Evolutionary conservation across 2,113 vertebrate genomes (phyloP).

Genomic region (Toxotes chatareus): DNA sequence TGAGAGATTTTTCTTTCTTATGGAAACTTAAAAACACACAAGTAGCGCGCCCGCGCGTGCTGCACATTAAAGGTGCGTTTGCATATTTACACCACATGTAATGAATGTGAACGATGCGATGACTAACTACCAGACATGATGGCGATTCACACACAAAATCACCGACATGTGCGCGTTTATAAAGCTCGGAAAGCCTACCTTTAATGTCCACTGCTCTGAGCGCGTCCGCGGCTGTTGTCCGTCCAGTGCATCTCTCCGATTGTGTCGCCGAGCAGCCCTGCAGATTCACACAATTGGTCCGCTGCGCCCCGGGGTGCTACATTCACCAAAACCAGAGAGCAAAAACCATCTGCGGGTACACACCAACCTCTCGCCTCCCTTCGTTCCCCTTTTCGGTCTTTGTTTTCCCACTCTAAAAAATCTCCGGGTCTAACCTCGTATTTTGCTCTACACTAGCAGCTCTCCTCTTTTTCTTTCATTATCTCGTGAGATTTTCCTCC

Average conservation of each 20-base stretch:
- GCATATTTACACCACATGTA: slow-evolving; percentile 40
- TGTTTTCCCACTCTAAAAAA: slow-evolving; percentile 46
- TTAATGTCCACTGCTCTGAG: slow-evolving; percentile 68
- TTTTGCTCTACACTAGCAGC: slow-evolving; percentile 67
- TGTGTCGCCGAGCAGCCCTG: slow-evolving; percentile 74
- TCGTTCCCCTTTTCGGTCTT: slow-evolving; percentile 20
- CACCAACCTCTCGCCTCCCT: not conserved
- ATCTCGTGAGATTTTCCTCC: slow-evolving; percentile 85
- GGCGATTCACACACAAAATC: not conserved
- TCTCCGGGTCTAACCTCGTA: slow-evolving; percentile 53
- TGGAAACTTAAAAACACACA: slow-evolving; percentile 61
- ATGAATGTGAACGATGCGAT: slow-evolving; percentile 5
- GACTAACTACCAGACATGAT: slow-evolving; percentile 2
- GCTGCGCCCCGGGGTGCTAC: slow-evolving; percentile 72
- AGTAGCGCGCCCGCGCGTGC: slow-evolving; percentile 33
- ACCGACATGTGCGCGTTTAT: not conserved
- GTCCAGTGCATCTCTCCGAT: slow-evolving; percentile 75
- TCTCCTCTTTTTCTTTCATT: slow-evolving; percentile 84
- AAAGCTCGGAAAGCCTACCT: slow-evolving; percentile 56
- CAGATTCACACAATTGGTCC: slow-evolving; percentile 78
- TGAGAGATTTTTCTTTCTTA: not conserved
- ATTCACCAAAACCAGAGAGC: slow-evolving; percentile 62
- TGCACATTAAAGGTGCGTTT: slow-evolving; percentile 12
- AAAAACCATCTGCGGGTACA: slow-evolving; percentile 56
- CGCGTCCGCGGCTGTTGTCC: slow-evolving; percentile 70